Base-by-base conservation (phyloP, 2,888 invertebrate species). In the Parnassius glacialis region DNA sequence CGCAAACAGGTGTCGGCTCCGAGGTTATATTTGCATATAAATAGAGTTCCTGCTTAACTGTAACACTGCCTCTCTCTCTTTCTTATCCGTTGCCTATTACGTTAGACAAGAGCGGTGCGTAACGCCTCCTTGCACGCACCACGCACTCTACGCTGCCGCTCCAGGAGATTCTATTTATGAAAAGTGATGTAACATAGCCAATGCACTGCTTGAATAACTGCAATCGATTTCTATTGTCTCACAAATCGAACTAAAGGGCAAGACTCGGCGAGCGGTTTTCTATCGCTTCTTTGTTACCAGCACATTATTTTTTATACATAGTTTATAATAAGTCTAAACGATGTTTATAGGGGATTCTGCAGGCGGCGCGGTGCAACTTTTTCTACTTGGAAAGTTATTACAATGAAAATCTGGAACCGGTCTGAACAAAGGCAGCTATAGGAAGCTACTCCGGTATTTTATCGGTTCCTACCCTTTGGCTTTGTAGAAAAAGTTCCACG, bases 41-140 rank as follows among this genome's bases (percentile, higher is more conserved):
- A 91, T 91, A 90, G 91, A 91, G 90, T 90, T 90, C 90, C 90
- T 90, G 90, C 90, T 90, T 90, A 91, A 91, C 91, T 90, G 90
- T 91, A 91, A 84, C 90, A 85, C 81, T 79, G 76, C 69, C 79
- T 80, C 90, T 85, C 85, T 87, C 83, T 89, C 87, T 80, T 83
- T 81, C 90, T 75, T 78, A 74, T 75, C 78, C 70, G 69, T 70
- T 69, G 74, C 70, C 72, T 73, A 75, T 76, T 62, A 67, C 67
- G 87, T 76, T 82, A 85, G 87, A 88, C 76, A 75, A 85, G 87
- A 72, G 76, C 83, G 78, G 83, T 80, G 74, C 75, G 81, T 79
- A 77, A 81, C 84, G 83, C 79, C 84, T 84, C 84, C 84, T 81
- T 83, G 82, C 84, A 83, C 83, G 84, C 85, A 79, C 42, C 84